Evolutionary conservation across 2,888 invertebrate genomes (phyloP).

Genomic region (Melangyna quadrimaculata): DNA sequence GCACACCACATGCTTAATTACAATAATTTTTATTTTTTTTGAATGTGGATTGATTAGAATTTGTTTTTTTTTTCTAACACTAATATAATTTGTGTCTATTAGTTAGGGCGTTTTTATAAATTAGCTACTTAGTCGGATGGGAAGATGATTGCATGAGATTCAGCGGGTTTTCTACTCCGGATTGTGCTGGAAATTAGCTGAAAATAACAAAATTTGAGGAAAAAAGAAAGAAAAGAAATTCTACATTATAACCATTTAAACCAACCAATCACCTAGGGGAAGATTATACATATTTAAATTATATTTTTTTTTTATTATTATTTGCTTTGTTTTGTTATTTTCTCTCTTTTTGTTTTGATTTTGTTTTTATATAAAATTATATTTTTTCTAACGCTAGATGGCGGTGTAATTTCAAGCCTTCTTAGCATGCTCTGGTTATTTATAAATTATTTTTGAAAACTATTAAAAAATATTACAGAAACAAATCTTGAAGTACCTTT

Average conservation of each 20-base stretch:
- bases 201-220: slow-evolving; percentile 70
- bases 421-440: slow-evolving; percentile 58
- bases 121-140: slow-evolving; percentile 71
- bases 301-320: background rate
- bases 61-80: slow-evolving; percentile 30
- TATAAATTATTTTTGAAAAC: slow-evolving; percentile 5
- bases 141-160: slow-evolving; percentile 69
- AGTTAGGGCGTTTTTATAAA: slow-evolving; percentile 29
- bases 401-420: slow-evolving; percentile 64
- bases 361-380: slow-evolving; percentile 35
- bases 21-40: slow-evolving; percentile 22
- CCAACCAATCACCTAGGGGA: slow-evolving; percentile 66
- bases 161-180: slow-evolving; percentile 72
- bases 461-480: background rate
- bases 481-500: slow-evolving; percentile 83
- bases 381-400: slow-evolving; percentile 57
- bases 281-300: slow-evolving; percentile 25
- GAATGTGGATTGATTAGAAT: slow-evolving; percentile 13
- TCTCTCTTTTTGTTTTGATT: slow-evolving; percentile 8
- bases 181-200: slow-evolving; percentile 73
- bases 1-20: slow-evolving; percentile 60
- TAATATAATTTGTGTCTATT: slow-evolving; percentile 39
- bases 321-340: background rate
- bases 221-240: slow-evolving; percentile 59
- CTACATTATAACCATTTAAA: slow-evolving; percentile 65